These are phyloP conservation scores for Crematogaster levior DNA, from an alignment of 2,888 invertebrate species.

Conservation along the genomic window DNA sequence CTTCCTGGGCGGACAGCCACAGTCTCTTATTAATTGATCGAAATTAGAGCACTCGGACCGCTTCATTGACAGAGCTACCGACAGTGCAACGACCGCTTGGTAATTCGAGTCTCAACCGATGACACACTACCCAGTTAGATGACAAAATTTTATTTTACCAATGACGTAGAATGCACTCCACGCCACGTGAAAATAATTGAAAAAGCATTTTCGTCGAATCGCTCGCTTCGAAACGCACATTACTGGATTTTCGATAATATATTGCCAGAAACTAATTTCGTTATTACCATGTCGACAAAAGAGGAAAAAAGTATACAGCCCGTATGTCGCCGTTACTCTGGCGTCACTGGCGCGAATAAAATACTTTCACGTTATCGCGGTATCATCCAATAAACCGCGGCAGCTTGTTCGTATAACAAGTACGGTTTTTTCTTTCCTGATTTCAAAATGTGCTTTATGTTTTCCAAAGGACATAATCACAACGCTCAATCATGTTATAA, in stretches of 20 bases:
- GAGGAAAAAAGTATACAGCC: conserved; percentile 38
- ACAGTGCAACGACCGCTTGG: conserved; percentile 82
- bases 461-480: neutral
- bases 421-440: conserved; percentile 1
- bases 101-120: conserved; percentile 79
- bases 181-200: conserved; percentile 59
- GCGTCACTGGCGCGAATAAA: conserved; percentile 42
- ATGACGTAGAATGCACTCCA: conserved; percentile 57
- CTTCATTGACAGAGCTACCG: conserved; percentile 79
- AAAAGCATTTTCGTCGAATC: conserved; percentile 52
- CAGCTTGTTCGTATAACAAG: neutral
- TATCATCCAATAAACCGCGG: conserved; percentile 35
- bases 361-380: conserved; percentile 32
- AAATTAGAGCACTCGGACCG: conserved; percentile 81
- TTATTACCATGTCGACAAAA: conserved; percentile 42
- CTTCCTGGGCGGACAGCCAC: conserved; percentile 64
- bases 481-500: neutral
- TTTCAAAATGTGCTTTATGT: conserved; percentile 8
- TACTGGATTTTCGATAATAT: conserved; percentile 53
- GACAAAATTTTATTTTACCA: conserved; percentile 80
- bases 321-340: conserved; percentile 30
- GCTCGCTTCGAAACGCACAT: conserved; percentile 44
- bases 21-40: conserved; percentile 83
- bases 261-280: conserved; percentile 53
- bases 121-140: conserved; percentile 77